These are phyloP conservation scores for Leptodactylus fuscus DNA, from an alignment of 2,113 vertebrate genomes.

Conservation along the genomic window DNA sequence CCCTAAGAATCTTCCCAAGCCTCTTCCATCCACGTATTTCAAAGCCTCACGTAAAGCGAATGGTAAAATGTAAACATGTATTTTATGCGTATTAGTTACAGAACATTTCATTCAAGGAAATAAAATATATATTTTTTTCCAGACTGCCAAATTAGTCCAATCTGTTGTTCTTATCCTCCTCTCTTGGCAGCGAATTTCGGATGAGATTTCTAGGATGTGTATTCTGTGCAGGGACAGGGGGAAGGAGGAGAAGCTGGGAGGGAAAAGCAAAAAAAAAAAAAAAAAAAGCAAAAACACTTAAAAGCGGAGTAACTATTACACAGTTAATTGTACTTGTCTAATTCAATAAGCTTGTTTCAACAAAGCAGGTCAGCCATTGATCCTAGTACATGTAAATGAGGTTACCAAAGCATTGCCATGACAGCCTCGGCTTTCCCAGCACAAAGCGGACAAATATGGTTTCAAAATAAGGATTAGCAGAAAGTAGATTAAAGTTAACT, in stretches of 20 bases:
- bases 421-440: slow-evolving; percentile 48
- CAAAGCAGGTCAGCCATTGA: slow-evolving; percentile 57
- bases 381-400: slow-evolving; percentile 47
- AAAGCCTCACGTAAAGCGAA: slow-evolving; percentile 36
- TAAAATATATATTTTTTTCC: not conserved
- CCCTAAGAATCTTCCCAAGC: too few relatives aligned
- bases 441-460: slow-evolving; percentile 57
- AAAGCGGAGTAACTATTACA: slow-evolving; percentile 49
- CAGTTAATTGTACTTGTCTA: slow-evolving; percentile 47
- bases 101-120: slow-evolving; percentile 49
- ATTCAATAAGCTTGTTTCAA: slow-evolving; percentile 55
- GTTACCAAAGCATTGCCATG: slow-evolving; percentile 50
- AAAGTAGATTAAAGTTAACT: slow-evolving; percentile 60
- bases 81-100: slow-evolving; percentile 53
- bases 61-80: slow-evolving; percentile 50
- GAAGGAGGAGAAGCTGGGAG: not conserved
- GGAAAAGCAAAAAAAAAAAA: not conserved
- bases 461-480: slow-evolving; percentile 54
- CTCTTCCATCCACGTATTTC: slow-evolving; percentile 6
- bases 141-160: slow-evolving; percentile 45
- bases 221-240: not conserved
- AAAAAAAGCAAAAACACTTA: not conserved
- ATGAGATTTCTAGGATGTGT: slow-evolving; percentile 36
- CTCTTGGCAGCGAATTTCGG: slow-evolving; percentile 34
- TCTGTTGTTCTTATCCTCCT: slow-evolving; percentile 42